Base-by-base conservation (phyloP, 2,888 invertebrate genomes). In the Harpagoxenus sublaevis region DNA sequence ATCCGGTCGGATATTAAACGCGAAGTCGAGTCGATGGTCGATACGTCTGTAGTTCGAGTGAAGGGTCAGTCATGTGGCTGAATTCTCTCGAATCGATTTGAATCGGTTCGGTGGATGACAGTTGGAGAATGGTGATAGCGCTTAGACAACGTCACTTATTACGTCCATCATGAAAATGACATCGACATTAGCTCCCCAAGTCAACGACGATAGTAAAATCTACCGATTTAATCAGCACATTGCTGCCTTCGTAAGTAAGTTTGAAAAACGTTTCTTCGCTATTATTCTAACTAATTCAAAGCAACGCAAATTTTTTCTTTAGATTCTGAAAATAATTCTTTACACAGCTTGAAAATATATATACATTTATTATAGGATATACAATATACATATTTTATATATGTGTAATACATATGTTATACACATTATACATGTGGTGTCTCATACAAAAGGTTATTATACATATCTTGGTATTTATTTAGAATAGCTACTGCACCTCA, bases 211-310 rank as follows among this genome's bases (percentile, higher is more conserved):
- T n/a, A 48, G 9, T 35, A 73, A 53, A 57, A 70, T 83, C 28
- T 63, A 77, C 42, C 92, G 89, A 89, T 89, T 92, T 78, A 93
- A 92, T 87, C 94, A 94, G 88, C 92, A 94, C 83, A 60, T 93
- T 68, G 93, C 91, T 28, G 92, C 93, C 39, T 85, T 94, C 53
- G 86, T 93, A 63, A 93, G 94, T 94, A 87, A 92, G 92, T 63
- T 63, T 2, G 18, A 10, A 39, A 28, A 68, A 78, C 12, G 12
- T 1, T 57, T 8, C 8, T 55, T 42, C 31, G 15, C 45, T 31
- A 68, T 57, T n/a, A 51, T 6, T 31, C 31, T n/a, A 31, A 18
- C n/a, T 65, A 28, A 35, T 15, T 31, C 4, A 12, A 18, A 35
- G 12, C 18, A n/a, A 35, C 10, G 39, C 10, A 63, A 42, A 63